Evolutionary conservation across 2,113 vertebrate species (phyloP), one percentile per base, ranked within the genome.

Genomic region (Grammomys surdaster): DNA sequence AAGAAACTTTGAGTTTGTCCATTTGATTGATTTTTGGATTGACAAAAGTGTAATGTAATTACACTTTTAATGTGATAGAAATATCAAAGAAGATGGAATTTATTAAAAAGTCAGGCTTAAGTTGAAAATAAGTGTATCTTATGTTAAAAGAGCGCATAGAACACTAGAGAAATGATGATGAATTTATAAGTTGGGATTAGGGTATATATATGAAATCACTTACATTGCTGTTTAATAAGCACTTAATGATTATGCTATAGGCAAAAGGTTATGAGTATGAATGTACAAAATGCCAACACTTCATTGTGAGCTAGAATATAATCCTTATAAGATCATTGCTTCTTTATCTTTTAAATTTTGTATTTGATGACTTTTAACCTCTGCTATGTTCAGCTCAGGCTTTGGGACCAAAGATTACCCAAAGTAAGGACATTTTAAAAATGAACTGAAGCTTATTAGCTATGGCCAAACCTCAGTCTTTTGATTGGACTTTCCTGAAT

Each of bases 271-370:
- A 77, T 73, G 73, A 92, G 51, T 88, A 10, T 33, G 14, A 86
- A 86, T 48, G 40, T 81, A 87, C 80, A 40, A 82, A 77, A 93
- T 86, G 36, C 81, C 36, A 91, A 8, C 43, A 51, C 8, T 78
- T 90, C 33, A 36, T 26, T 8, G 3, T 56, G 36, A 73, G 51
- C 69, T 19, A 88, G 22, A 40, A 56, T 56, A 28, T 56, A 73
- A 73, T 73, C 24, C 46, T 28, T 48, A 73, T 19, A 73, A 73
- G 48, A 56, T 56, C 17, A 72, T 20, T 88, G 65, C 19, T 77
- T 65, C 40, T 77, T 78, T 82, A 72, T 54, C 65, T 54, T 87
- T 92, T 85, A 89, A 81, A 90, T 36, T 85, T 89, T 81, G 93
- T n/a, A 65, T 26, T 19, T 67, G 40, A 56, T 96, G 20, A 36